A percentile compares a stretch with the other conserved stretches of the same genome.
These are phyloP conservation scores for Thereva nobilitata DNA, from an alignment of 2,888 invertebrate genomes.

Conservation along the genomic window DNA sequence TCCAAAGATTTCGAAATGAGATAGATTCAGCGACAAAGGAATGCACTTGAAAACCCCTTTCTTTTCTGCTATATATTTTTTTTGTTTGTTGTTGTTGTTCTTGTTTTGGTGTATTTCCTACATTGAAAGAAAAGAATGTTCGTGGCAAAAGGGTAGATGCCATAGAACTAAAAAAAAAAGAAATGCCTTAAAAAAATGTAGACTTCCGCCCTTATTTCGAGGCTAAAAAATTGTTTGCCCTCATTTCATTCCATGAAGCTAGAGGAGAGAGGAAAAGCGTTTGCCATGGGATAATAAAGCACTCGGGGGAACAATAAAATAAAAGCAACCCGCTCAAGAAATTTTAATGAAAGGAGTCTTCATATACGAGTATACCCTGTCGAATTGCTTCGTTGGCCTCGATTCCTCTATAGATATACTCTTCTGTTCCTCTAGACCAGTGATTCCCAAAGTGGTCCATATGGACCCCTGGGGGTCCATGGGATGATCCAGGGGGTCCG, in stretches of 20 bases:
- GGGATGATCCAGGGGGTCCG: too few relatives aligned
- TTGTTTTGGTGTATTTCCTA: too few relatives aligned
- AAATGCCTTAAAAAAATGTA: conserved; percentile 3
- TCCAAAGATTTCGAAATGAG: too few relatives aligned
- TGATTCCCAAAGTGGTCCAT: too few relatives aligned
- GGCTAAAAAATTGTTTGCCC: conserved; percentile 28
- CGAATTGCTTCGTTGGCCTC: conserved; percentile 18
- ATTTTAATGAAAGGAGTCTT: conserved; percentile 23
- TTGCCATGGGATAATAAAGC: conserved; percentile 29
- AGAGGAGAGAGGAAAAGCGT: conserved; percentile 3
- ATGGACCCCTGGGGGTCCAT: too few relatives aligned
- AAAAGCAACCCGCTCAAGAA: conserved; percentile 18
- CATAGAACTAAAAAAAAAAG: background rate
- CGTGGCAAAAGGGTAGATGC: conserved; percentile 5
- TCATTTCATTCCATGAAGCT: conserved; percentile 25
- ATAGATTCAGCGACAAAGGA: too few relatives aligned
- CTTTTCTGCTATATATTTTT: too few relatives aligned
- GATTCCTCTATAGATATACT: conserved; percentile 14
- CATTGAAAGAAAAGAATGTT: too few relatives aligned
- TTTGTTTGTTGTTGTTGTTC: too few relatives aligned
- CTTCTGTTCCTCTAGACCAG: too few relatives aligned
- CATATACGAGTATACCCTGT: conserved; percentile 4
- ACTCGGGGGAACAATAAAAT: conserved; percentile 27
- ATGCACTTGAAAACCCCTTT: too few relatives aligned
- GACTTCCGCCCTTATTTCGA: conserved; percentile 8